A percentile compares a stretch with the other conserved stretches of the same genome.
phyloP scores from a whole-genome alignment of 2,888 invertebrate species.

The Scaptomyza flava region DNA sequence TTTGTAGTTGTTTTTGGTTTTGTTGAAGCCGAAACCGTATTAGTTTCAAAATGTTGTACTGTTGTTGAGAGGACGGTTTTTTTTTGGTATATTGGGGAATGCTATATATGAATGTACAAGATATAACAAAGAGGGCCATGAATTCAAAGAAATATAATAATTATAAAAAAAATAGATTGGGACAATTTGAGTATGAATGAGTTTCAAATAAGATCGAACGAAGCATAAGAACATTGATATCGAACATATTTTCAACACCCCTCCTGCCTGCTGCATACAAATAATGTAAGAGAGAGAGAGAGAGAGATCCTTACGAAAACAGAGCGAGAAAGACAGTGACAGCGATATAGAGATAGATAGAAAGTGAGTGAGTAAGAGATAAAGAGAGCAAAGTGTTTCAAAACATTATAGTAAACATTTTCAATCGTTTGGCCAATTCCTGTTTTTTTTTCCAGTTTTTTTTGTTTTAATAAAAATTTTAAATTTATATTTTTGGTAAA shows the following conservation, averaged over 20 bases:
- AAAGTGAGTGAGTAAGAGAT: constrained; percentile 36
- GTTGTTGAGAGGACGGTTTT: constrained; percentile 27
- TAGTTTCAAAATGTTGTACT: constrained; percentile 52
- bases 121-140: constrained; percentile 38
- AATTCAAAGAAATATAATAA: constrained; percentile 38
- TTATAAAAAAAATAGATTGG: constrained; percentile 16
- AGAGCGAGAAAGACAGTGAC: constrained; percentile 47
- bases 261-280: constrained; percentile 76
- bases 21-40: constrained; percentile 66
- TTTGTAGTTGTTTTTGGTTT: constrained; percentile 17
- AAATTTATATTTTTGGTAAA: constrained; percentile 50
- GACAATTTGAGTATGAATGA: constrained; percentile 14
- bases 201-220: constrained; percentile 16
- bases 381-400: constrained; percentile 55
- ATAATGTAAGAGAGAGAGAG: constrained; percentile 11
- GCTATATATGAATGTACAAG: constrained; percentile 63
- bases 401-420: constrained; percentile 58
- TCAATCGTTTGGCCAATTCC: constrained; percentile 82
- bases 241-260: constrained; percentile 81
- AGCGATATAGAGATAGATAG: constrained; percentile 33
- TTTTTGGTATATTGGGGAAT: constrained; percentile 29
- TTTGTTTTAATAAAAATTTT: constrained; percentile 60
- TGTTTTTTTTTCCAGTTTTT: constrained; percentile 72
- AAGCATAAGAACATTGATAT: constrained; percentile 54
- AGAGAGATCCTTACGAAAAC: constrained; percentile 21